These are phyloP conservation scores for Scotopteryx bipunctaria DNA, from an alignment of 2,888 invertebrate species.

Conservation along the genomic window DNA sequence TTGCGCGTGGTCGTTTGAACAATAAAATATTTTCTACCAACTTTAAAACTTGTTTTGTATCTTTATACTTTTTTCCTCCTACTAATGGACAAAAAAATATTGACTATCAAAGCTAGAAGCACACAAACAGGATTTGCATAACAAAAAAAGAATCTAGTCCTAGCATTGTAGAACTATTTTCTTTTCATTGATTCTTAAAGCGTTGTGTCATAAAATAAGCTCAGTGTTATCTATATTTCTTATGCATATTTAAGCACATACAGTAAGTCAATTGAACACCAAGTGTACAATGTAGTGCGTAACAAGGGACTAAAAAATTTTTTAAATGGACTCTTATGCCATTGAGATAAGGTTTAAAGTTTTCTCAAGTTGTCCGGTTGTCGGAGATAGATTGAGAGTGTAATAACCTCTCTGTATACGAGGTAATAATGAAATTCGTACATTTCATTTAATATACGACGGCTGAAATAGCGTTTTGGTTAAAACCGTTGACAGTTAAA, in stretches of 20 bases:
- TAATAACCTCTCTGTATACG: slow-evolving; percentile 62
- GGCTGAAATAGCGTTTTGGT: slow-evolving; percentile 26
- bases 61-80: background rate
- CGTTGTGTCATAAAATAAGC: slow-evolving; percentile 7
- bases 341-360: slow-evolving; percentile 8
- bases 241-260: slow-evolving; percentile 1
- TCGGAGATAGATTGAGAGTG: slow-evolving; percentile 59
- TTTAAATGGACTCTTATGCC: slow-evolving; percentile 12
- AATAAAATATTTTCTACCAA: slow-evolving; percentile 42
- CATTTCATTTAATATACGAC: slow-evolving; percentile 30
- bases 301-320: slow-evolving; percentile 8
- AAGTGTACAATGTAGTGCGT: slow-evolving; percentile 13
- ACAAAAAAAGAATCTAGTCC: no score
- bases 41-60: slow-evolving; percentile 46
- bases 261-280: slow-evolving; percentile 6
- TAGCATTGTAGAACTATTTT: no score
- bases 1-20: slow-evolving; percentile 30
- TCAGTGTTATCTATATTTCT: slow-evolving; percentile 4
- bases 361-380: slow-evolving; percentile 35
- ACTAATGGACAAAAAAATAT: no score
- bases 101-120: no score
- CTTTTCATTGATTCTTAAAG: no score
- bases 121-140: no score
- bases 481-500: slow-evolving; percentile 34
- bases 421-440: slow-evolving; percentile 36